Evolutionary conservation across 2,113 vertebrate genomes (phyloP).

Genomic region (Etheostoma cragini): DNA sequence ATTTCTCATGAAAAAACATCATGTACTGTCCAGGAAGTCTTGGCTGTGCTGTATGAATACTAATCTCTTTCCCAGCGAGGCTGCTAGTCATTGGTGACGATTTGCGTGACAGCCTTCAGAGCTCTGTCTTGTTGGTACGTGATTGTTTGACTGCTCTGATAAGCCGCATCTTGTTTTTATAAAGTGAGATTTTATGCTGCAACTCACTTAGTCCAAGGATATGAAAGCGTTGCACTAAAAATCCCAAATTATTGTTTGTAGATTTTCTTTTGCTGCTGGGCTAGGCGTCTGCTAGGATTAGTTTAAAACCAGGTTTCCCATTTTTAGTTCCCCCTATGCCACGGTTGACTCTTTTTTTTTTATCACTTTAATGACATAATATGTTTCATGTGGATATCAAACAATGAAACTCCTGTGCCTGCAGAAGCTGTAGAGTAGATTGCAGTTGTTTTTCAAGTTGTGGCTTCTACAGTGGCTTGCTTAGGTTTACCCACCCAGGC

Average conservation of each 20-base stretch:
- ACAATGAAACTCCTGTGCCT: neutral
- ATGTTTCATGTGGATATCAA: neutral
- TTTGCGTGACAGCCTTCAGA: conserved; percentile 46
- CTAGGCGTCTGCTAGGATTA: neutral
- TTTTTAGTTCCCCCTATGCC: neutral
- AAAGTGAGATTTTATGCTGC: conserved; percentile 10
- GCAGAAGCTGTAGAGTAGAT: neutral
- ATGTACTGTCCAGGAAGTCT: conserved; percentile 58
- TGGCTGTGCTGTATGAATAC: conserved; percentile 27
- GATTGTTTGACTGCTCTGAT: conserved; percentile 48
- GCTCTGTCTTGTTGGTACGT: conserved; percentile 36
- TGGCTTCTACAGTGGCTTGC: neutral
- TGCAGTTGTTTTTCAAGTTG: neutral
- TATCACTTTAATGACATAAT: neutral
- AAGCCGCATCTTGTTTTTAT: conserved; percentile 9
- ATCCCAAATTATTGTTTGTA: neutral
- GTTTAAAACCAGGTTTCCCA: neutral
- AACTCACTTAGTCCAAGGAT: conserved; percentile 10
- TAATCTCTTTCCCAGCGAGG: conserved; percentile 28
- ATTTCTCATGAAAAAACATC: conserved; percentile 28
- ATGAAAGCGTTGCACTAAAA: conserved; percentile 6
- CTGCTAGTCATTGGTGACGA: conserved; percentile 46
- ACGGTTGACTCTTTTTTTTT: neutral
- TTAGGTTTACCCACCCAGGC: no score
- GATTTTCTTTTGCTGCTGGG: neutral